A percentile compares a stretch with the other conserved stretches of the same genome.
Evolutionary conservation across 1,140 invertebrate species (phyloP).

Genomic region (Aphelenchoides besseyi): DNA sequence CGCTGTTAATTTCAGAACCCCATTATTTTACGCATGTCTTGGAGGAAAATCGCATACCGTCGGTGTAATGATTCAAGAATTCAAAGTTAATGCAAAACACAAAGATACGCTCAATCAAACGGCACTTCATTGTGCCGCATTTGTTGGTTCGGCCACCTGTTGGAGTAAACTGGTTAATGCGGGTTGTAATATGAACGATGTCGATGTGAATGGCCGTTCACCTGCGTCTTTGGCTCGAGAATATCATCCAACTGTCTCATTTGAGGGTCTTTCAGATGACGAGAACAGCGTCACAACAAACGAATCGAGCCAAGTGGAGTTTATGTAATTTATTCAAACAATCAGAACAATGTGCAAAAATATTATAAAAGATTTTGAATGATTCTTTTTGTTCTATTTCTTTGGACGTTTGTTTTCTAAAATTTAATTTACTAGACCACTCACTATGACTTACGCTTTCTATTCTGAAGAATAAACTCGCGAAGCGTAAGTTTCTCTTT

Average conservation of each 20-base stretch:
- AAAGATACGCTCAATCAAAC: slow-evolving; percentile 32
- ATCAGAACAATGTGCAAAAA: neutral
- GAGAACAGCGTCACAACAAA: no score
- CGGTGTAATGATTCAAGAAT: slow-evolving; percentile 26
- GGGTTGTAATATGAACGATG: slow-evolving; percentile 1
- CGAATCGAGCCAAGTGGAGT: no score
- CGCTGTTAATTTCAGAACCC: slow-evolving; percentile 37
- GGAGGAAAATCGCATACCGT: slow-evolving; percentile 44
- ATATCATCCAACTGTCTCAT: neutral
- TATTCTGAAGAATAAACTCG: no score
- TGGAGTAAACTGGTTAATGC: slow-evolving; percentile 32
- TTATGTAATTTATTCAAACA: neutral
- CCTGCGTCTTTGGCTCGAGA: neutral
- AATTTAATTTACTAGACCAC: no score
- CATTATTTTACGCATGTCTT: slow-evolving; percentile 47
- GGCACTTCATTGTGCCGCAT: slow-evolving; percentile 42
- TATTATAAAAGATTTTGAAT: no score
- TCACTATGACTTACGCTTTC: no score
- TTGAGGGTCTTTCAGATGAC: slow-evolving; percentile 7
- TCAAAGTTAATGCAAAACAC: slow-evolving; percentile 25
- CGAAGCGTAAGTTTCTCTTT: no score
- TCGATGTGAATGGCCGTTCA: neutral
- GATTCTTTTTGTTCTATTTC: no score
- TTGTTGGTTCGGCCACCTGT: slow-evolving; percentile 39
- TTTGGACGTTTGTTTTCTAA: no score